Evolutionary conservation across 2,797 vertebrate genomes (phyloP).

Genomic region (Gymnodraco acuticeps): DNA sequence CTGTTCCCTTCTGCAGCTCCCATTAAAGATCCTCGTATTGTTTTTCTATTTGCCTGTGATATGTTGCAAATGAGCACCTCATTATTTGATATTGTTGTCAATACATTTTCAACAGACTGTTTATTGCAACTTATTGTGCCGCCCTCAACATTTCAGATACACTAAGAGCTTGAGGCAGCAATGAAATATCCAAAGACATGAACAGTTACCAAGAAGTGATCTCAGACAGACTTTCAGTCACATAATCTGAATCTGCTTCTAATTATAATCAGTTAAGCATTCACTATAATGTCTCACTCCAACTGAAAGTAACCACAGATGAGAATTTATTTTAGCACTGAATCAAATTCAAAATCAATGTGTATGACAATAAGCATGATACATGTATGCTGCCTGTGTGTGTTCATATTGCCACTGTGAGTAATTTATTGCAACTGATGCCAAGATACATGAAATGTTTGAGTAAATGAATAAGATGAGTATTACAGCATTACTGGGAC

Average conservation of each 20-base stretch:
- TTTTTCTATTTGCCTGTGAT: background rate
- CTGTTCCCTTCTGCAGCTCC: background rate
- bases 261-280: background rate
- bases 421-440: background rate
- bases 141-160: slow-evolving; percentile 10
- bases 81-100: slow-evolving; percentile 13
- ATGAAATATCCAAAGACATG: slow-evolving; percentile 10
- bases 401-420: background rate
- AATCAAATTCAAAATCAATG: slow-evolving; percentile 13
- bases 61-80: background rate
- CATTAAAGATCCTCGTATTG: background rate
- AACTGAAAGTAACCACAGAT: background rate
- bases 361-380: slow-evolving; percentile 8
- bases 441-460: slow-evolving; percentile 14
- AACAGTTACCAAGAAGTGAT: background rate
- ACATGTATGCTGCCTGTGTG: background rate
- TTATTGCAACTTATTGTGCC: slow-evolving; percentile 1
- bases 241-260: slow-evolving; percentile 3
- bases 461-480: background rate
- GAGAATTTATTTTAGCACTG: background rate
- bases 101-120: slow-evolving; percentile 1
- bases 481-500: slow-evolving; percentile 4
- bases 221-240: background rate
- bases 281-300: background rate
- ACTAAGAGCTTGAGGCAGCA: background rate